Conservation (phyloP, 92 coral and sea anemone species). For the Bergia sp. region DNA sequence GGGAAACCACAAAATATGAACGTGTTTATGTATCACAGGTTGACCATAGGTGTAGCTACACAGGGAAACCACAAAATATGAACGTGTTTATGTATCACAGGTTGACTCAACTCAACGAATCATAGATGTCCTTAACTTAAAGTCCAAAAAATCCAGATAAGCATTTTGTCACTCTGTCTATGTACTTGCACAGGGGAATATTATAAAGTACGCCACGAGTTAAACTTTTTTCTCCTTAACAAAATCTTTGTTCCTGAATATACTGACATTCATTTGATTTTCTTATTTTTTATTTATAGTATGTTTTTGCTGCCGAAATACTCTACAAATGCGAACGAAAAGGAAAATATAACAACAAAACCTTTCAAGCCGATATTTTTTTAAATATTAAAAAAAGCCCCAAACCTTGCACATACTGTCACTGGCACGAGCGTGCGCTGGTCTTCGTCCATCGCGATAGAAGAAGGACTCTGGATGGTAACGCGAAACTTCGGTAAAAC, state of each 20-base stretch:
- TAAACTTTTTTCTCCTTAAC: too few species aligned
- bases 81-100: neutral
- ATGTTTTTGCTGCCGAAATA: too few species aligned
- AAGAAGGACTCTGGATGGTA: conserved; percentile 14
- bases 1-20: neutral
- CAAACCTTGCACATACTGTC: conserved; percentile 24
- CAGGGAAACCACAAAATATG: neutral
- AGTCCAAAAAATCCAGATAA: too few species aligned
- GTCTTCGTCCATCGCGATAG: neutral
- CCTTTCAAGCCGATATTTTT: neutral
- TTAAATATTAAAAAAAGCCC: neutral
- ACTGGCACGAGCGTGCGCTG: neutral
- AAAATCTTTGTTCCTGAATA: neutral
- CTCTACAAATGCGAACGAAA: neutral
- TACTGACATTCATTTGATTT: neutral
- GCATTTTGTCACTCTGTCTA: too few species aligned
- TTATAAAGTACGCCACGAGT: too few species aligned
- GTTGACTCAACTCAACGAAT: too few species aligned
- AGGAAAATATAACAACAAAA: neutral
- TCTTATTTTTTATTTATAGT: neutral
- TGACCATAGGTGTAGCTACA: too few species aligned
- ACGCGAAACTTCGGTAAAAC: conserved; percentile 18
- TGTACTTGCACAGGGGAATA: too few species aligned
- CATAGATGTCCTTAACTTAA: too few species aligned
- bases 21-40: neutral